phyloP scores from a whole-genome alignment of 2,888 invertebrate genomes.

The Limenitis arthemis region DNA sequence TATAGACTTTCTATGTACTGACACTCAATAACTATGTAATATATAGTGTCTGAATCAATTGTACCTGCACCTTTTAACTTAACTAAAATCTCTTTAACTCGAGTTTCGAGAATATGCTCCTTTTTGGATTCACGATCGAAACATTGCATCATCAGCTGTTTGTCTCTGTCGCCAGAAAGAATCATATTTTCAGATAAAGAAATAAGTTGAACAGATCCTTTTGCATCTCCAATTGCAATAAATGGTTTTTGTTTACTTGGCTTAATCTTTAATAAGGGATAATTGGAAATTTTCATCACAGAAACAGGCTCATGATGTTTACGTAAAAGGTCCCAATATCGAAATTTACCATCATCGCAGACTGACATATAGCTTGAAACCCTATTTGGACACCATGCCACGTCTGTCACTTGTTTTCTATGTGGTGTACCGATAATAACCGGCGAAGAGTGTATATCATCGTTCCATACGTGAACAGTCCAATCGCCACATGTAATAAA shows the following conservation, averaged over 20 bases:
- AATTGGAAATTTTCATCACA: slow-evolving; percentile 69
- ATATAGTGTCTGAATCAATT: slow-evolving; percentile 24
- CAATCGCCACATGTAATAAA: slow-evolving; percentile 79
- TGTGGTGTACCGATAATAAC: slow-evolving; percentile 39
- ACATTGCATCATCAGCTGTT: slow-evolving; percentile 76
- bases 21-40: too few relatives aligned
- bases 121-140: slow-evolving; percentile 87
- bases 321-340: slow-evolving; percentile 85
- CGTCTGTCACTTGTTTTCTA: slow-evolving; percentile 37
- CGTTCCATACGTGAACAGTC: slow-evolving; percentile 76
- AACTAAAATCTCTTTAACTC: slow-evolving; percentile 83
- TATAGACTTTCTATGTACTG: too few relatives aligned
- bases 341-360: slow-evolving; percentile 75
- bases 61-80: slow-evolving; percentile 50
- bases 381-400: slow-evolving; percentile 42
- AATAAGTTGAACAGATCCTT: slow-evolving; percentile 77
- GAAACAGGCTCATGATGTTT: slow-evolving; percentile 77
- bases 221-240: slow-evolving; percentile 75
- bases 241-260: slow-evolving; percentile 75
- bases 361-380: slow-evolving; percentile 52
- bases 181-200: slow-evolving; percentile 76
- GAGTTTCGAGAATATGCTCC: slow-evolving; percentile 89
- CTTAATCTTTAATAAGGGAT: slow-evolving; percentile 72
- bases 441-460: slow-evolving; percentile 67
- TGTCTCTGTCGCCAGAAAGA: slow-evolving; percentile 77